Percentiles rank a stretch among this genome's conserved stretches.
These are phyloP conservation scores for Microcebus jonahi DNA, from an alignment of 2,113 vertebrate species.

Conservation along the genomic window DNA sequence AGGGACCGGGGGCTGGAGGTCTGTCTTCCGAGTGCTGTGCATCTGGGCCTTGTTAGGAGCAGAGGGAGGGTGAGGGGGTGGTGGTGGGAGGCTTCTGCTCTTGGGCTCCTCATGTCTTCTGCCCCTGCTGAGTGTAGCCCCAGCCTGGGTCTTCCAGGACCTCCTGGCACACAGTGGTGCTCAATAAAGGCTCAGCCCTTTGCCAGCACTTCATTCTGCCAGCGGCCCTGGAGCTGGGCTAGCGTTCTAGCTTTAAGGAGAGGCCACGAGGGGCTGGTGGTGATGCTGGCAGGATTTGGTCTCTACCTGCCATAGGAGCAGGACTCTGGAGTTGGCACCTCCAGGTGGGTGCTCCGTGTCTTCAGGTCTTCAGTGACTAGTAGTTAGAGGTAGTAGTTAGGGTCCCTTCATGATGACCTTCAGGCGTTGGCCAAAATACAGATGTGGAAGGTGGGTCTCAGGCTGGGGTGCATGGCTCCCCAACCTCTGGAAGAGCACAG, in stretches of 20 bases:
- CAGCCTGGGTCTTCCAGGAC: background rate
- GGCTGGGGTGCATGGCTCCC: too few relatives aligned
- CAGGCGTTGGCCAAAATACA: background rate
- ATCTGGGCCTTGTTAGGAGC: background rate
- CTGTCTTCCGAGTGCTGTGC: too few relatives aligned
- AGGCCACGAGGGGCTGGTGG: background rate
- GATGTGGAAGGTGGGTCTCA: background rate
- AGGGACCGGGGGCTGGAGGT: background rate
- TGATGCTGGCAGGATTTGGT: background rate
- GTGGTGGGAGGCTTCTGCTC: too few relatives aligned
- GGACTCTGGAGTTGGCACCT: background rate
- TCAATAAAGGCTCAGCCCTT: too few relatives aligned
- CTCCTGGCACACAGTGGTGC: too few relatives aligned
- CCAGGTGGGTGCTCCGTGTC: background rate
- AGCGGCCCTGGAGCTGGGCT: background rate
- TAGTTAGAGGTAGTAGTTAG: too few relatives aligned
- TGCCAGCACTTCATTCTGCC: background rate
- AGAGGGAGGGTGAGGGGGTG: rapidly evolving
- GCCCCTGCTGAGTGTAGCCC: background rate
- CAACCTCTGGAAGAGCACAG: background rate
- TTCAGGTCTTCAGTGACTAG: background rate
- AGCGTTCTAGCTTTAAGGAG: background rate
- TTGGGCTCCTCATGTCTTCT: background rate
- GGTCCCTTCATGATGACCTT: background rate
- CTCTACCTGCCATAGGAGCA: background rate